A percentile compares a stretch with the other conserved stretches of the same genome.
Evolutionary conservation across 1,140 invertebrate genomes (phyloP).

Genomic region (Subanguina moxae): DNA sequence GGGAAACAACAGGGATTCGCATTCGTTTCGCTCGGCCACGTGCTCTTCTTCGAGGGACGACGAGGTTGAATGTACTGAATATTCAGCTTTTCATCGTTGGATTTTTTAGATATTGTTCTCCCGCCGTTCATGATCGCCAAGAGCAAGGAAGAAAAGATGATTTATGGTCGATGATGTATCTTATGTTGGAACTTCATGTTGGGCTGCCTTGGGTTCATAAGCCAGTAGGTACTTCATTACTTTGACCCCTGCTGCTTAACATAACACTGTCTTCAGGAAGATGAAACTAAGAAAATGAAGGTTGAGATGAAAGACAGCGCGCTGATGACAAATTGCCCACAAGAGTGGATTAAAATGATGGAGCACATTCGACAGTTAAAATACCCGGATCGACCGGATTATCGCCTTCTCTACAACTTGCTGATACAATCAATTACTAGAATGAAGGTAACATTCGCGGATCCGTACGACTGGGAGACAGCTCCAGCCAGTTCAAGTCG

Average conservation of each 20-base stretch:
- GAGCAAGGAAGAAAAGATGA: slow-evolving; percentile 53
- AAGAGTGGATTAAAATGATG: slow-evolving; percentile 36
- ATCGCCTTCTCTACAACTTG: slow-evolving; percentile 34
- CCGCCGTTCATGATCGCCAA: slow-evolving; percentile 42
- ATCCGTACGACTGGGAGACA: background rate
- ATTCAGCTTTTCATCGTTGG: background rate
- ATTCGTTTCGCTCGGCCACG: slow-evolving; percentile 34
- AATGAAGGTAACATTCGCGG: background rate
- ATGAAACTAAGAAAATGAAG: slow-evolving; percentile 20
- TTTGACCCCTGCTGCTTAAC: background rate
- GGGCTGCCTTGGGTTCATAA: slow-evolving; percentile 43
- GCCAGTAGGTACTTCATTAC: background rate
- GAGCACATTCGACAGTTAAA: slow-evolving; percentile 36
- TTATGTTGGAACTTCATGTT: slow-evolving; percentile 47
- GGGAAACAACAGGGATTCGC: background rate
- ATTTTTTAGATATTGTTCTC: slow-evolving; percentile 42
- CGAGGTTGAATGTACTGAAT: background rate
- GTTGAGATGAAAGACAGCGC: slow-evolving; percentile 21
- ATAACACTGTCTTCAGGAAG: background rate
- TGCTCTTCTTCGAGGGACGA: slow-evolving; percentile 48
- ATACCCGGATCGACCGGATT: slow-evolving; percentile 44
- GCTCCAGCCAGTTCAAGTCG: background rate
- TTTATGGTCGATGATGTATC: slow-evolving; percentile 51
- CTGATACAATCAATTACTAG: background rate
- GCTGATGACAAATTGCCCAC: slow-evolving; percentile 36